Evolutionary conservation across 2,113 vertebrate species (phyloP).

Genomic region (Verasper variegatus): DNA sequence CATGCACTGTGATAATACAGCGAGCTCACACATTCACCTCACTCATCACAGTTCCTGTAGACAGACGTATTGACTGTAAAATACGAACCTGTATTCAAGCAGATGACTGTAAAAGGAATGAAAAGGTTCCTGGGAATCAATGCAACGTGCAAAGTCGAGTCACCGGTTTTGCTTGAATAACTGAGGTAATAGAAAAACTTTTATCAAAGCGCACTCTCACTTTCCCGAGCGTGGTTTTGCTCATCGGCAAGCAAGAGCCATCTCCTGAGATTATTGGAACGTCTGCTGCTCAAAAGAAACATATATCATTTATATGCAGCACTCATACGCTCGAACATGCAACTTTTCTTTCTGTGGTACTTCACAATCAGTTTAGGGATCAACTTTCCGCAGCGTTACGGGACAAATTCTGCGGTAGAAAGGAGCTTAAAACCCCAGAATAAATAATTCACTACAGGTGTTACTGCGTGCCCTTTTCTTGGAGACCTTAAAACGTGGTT

Average conservation of each 20-base stretch:
- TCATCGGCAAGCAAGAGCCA: slow-evolving; percentile 52
- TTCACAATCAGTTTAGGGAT: not conserved
- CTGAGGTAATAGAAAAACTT: slow-evolving; percentile 74
- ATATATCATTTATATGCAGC: slow-evolving; percentile 40
- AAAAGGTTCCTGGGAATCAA: slow-evolving; percentile 54
- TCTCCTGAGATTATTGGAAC: slow-evolving; percentile 53
- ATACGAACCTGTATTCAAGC: slow-evolving; percentile 53
- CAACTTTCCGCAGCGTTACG: not conserved
- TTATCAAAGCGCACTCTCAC: slow-evolving; percentile 60
- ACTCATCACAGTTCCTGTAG: not conserved
- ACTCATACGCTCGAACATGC: slow-evolving; percentile 18
- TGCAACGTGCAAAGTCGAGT: slow-evolving; percentile 66
- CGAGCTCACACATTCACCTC: not conserved
- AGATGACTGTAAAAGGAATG: slow-evolving; percentile 46
- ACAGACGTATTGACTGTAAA: slow-evolving; percentile 17
- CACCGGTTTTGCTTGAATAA: slow-evolving; percentile 67
- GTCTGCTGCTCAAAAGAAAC: slow-evolving; percentile 43
- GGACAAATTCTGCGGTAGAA: slow-evolving; percentile 1
- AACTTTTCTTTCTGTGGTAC: slow-evolving; percentile 8
- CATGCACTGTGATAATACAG: not conserved
- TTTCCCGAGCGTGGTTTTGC: slow-evolving; percentile 45
- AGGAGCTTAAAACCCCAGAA: slow-evolving; percentile 9
- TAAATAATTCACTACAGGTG: not conserved
- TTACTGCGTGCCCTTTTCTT: not conserved
- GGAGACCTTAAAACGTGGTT: not conserved